Base-by-base conservation (phyloP, 2,797 vertebrate species). In the Gymnopithys bicolor region DNA sequence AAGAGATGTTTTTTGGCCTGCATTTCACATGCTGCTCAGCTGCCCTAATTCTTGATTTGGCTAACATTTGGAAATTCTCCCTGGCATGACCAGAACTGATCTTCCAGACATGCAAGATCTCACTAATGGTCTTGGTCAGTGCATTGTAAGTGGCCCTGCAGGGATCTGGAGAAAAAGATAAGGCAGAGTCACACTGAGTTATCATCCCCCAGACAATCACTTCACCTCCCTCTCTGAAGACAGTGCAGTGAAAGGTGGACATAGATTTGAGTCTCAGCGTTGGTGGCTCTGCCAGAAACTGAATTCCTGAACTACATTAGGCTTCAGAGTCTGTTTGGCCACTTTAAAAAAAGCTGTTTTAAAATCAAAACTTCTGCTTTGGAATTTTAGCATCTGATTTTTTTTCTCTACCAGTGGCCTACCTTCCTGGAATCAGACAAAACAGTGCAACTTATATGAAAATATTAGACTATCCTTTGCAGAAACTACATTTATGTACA, bases 341-440 rank as follows among this genome's bases (percentile, higher is more conserved):
- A 45, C 25, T 78, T 82, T 15, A 28, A 30, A 58, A 87, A 71
- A 4, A 55, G 2, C 7, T 71, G 15, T 6, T 69, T 15, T 10
- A 66, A 89, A 71, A 16, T 3, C 9, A 22, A 58, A 24, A 5
- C 5, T 37, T 33, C 5, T 27, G 22, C 17, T 74, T 83, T 79
- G 68, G 4, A 45, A 49, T 15, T 58, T 75, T 67, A 33, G 14
- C 6, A 21, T 58, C 6, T 43, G 7, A n/a, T 52, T 67, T 56
- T 24, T 23, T 25, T 4, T 0, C 1, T 60, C 5, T 7, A 5
- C 24, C 22, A 41, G 23, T 35, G 30, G 4, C 11, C 41, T 76
- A 2, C 6, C 24, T n/a, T 70, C 19, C 32, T 69, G 62, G 18
- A 88, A 68, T 51, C 37, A 77, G 17, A 7, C 25, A 18, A 80